Base-by-base conservation (phyloP, 2,888 invertebrate species). In the Marronus borbonicus region DNA sequence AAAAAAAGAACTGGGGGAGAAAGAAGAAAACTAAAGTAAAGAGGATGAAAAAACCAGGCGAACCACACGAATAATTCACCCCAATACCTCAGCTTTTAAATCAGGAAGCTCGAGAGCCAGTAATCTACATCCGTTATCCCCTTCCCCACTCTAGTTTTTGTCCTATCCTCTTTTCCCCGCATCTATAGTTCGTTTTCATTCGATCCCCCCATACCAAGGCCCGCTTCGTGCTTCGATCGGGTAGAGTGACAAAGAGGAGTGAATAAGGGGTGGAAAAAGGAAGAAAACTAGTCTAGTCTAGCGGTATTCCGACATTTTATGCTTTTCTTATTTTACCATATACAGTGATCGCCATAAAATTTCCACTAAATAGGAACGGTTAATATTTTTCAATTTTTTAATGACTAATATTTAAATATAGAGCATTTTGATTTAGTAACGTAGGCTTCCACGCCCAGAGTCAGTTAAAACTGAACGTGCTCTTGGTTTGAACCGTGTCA, bases 51-150 rank as follows among this genome's bases (percentile, higher is more conserved):
- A 62, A 62, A 62, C 62, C 28, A 24, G 10, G 24, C 12, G 44
- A 44, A 44, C 14, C 39, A 20, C 60, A 14, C 60, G 60, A 60
- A 68, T 68, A 68, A 68, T 68, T 68, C 49, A 68, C 49, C 68
- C 28, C 49, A 17, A 49, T 68, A 50, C 68, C 44, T 50, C 60
- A 28, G 68, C 68, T 20, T 24, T 68, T 68, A 68, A 68, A 68
- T 68, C 68, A 68, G 49, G 68, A 68, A 49, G 68, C 49, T 68
- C 68, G 68, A 49, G 50, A 44, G 24, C 49, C 68, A 68, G 68
- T 49, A 68, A 50, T 68, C 68, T 68, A 68, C 68, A 50, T 68
- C 68, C 68, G 68, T 49, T 49, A n/a, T 44, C 49, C 28, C n/a
- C 44, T 14, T 20, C n/a, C n/a, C 28, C 60, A 20, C 28, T 20